Evolutionary conservation across 2,797 vertebrate species (phyloP), one percentile per base, ranked within the genome.

Genomic region (Aulostomus chinensis): DNA sequence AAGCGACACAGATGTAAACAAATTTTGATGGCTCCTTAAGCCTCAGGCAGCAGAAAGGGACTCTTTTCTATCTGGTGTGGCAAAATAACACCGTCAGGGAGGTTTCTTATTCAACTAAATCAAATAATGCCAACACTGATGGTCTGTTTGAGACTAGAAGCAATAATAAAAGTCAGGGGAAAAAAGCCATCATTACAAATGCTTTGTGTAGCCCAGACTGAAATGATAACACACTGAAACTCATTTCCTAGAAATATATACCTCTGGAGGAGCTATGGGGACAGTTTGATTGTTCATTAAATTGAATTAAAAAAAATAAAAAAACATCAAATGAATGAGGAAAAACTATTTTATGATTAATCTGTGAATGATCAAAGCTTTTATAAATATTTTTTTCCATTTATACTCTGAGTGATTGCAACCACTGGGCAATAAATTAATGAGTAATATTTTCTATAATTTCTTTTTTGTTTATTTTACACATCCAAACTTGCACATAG

Each of bases 191-290:
- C 69, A 83, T 81, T 84, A 76, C 58, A 58, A 45, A 56, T 48
- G 66, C 76, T 77, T 73, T 78, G 69, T 74, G 58, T 65, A 58
- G 52, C 32, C 36, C 17, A 34, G 14, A 64, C 68, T 62, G 68
- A 68, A 73, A 55, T 70, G 69, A 85, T 77, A 78, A 74, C 54
- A 41, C 32, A 25, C 28, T 15, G 41, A 76, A 83, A 73, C 66
- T 83, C 60, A 84, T 86, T 86, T 88, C 73, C 71, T 68, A 76
- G 62, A 68, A 81, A 68, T 65, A 73, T 70, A 81, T 40, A 78
- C 76, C 65, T 75, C 55, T 25, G 35, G 17, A 56, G 45, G 41
- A 73, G 56, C 62, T 48, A 39, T 50, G 31, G 42, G 64, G 55
- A 49, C 31, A 18, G 9, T 48, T 30, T 50, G 51, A 81, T 61